A percentile compares a stretch with the other conserved stretches of the same genome.
phyloP scores from a whole-genome alignment of 2,797 vertebrate species.

The Pitangus sulphuratus region DNA sequence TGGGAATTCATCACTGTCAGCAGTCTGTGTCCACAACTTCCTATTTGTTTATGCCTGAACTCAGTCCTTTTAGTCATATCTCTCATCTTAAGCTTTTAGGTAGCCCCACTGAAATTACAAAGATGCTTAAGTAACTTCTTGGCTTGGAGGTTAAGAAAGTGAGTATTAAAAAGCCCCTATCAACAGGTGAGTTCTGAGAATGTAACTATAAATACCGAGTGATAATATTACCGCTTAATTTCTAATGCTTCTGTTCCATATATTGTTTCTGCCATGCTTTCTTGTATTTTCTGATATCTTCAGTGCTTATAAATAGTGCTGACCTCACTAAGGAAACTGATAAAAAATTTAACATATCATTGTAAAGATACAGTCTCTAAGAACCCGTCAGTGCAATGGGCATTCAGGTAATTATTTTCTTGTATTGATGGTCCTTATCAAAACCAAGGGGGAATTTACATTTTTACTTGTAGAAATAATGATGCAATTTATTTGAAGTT shows the following conservation, averaged over 20 bases:
- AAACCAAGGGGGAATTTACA: neutral
- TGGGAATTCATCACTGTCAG: neutral
- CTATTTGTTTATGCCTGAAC: neutral
- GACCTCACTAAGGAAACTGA: conserved; percentile 49
- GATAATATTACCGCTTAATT: neutral
- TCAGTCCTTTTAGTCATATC: neutral
- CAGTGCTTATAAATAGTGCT: conserved; percentile 43
- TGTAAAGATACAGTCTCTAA: conserved; percentile 6
- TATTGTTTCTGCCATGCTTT: neutral
- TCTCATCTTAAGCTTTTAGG: neutral
- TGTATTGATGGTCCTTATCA: conserved; percentile 9
- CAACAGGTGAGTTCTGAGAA: neutral
- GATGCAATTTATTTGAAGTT: conserved; percentile 18
- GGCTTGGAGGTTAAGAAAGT: neutral
- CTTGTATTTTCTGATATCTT: conserved; percentile 31
- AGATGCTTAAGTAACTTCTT: neutral
- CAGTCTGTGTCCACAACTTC: neutral
- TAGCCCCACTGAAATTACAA: neutral
- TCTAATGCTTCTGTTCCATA: neutral
- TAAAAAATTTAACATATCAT: conserved; percentile 32
- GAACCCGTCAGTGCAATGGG: neutral
- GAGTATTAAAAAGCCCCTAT: neutral
- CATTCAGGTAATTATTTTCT: conserved; percentile 25
- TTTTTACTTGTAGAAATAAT: conserved; percentile 37
- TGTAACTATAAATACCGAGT: neutral